A percentile compares a stretch with the other conserved stretches of the same genome.
phyloP scores from a whole-genome alignment of 2,888 invertebrate genomes.

The Bombylius major region DNA sequence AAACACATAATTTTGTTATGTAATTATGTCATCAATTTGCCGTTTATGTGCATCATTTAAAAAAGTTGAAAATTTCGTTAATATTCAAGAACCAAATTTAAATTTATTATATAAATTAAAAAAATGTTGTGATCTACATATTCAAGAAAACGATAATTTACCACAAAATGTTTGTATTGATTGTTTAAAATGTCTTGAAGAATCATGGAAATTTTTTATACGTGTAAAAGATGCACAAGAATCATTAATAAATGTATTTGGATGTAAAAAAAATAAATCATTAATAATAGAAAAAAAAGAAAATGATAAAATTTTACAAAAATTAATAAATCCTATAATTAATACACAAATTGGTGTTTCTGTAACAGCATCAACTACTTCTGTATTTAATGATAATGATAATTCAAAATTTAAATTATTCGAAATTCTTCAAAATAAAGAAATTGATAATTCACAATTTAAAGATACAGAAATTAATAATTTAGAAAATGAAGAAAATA shows the following conservation, averaged over 20 bases:
- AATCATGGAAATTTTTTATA: conserved; percentile 18
- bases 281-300: neutral
- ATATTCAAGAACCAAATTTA: conserved; percentile 17
- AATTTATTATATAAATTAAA: conserved; percentile 18
- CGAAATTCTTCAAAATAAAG: too few species aligned
- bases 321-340: neutral
- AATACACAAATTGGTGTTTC: neutral
- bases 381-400: neutral
- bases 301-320: neutral
- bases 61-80: conserved; percentile 15
- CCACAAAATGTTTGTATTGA: conserved; percentile 22
- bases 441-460: too few species aligned
- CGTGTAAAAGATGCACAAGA: conserved; percentile 25
- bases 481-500: neutral
- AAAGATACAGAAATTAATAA: neutral
- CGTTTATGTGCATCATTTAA: conserved; percentile 25
- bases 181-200: conserved; percentile 19
- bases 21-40: conserved; percentile 18
- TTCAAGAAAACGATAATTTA: conserved; percentile 16
- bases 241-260: conserved; percentile 16
- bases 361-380: neutral
- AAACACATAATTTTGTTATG: neutral
- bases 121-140: conserved; percentile 20
- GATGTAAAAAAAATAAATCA: neutral
- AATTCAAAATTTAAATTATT: neutral